phyloP scores from a whole-genome alignment of 1,140 invertebrate species.

The Pseudomyrmex flavicornis region DNA sequence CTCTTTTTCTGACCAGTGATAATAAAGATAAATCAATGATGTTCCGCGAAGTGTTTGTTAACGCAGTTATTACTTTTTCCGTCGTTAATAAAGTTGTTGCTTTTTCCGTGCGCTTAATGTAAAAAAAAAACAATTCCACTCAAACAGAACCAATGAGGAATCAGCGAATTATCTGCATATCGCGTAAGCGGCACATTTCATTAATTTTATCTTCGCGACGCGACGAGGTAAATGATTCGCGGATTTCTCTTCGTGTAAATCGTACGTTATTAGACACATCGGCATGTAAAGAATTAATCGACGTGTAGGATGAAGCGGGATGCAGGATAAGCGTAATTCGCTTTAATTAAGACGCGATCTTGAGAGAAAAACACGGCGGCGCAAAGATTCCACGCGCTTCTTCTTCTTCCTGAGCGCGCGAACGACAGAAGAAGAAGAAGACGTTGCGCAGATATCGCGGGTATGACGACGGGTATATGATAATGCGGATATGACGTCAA shows the following conservation, averaged over 20 bases:
- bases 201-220: slow-evolving; percentile 37
- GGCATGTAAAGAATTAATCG: slow-evolving; percentile 10
- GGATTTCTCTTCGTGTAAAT: slow-evolving; percentile 20
- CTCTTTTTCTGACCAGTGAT: slow-evolving; percentile 3
- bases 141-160: background rate
- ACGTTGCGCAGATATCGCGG: background rate
- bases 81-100: slow-evolving; percentile 10
- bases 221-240: background rate
- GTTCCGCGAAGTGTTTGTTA: background rate
- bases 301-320: slow-evolving; percentile 22
- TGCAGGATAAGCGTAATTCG: background rate
- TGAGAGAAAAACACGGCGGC: background rate
- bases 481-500: slow-evolving; percentile 55
- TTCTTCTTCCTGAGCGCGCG: background rate
- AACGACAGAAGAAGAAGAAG: background rate
- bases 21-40: slow-evolving; percentile 1
- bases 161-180: slow-evolving; percentile 11
- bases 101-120: background rate
- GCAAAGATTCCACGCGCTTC: background rate
- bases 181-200: background rate
- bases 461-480: too few species aligned
- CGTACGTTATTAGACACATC: background rate
- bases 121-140: background rate
- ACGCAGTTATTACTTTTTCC: background rate
- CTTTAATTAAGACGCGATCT: slow-evolving; percentile 43